Evolutionary conservation across 2,888 invertebrate species (phyloP).

Genomic region (Ochlodes sylvanus): DNA sequence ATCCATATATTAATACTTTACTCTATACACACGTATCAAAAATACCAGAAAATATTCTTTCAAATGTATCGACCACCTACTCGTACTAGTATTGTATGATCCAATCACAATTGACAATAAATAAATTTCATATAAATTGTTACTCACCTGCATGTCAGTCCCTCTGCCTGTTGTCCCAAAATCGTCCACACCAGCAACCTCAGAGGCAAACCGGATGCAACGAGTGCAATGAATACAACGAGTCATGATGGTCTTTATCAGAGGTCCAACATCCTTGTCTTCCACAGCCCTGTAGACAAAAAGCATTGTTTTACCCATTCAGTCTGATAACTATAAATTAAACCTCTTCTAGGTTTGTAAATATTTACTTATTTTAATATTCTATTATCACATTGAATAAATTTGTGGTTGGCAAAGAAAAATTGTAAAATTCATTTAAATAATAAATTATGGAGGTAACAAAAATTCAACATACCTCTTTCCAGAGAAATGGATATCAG

Average conservation of each 20-base stretch:
- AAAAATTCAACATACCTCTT: conserved; percentile 87
- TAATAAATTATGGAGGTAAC: not conserved
- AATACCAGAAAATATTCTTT: too few relatives aligned
- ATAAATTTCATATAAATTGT: not conserved
- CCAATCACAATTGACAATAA: too few relatives aligned
- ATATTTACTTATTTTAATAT: too few relatives aligned
- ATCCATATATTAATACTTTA: too few relatives aligned
- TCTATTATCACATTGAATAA: too few relatives aligned
- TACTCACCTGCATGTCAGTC: conserved; percentile 94
- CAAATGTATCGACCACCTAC: too few relatives aligned
- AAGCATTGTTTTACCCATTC: not conserved
- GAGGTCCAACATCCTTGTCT: conserved; percentile 99
- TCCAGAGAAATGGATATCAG: conserved; percentile 95
- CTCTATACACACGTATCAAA: too few relatives aligned
- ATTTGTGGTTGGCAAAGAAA: too few relatives aligned
- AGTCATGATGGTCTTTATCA: conserved; percentile 99
- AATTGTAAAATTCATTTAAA: too few relatives aligned
- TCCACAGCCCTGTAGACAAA: conserved; percentile 93
- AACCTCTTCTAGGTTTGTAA: too few relatives aligned
- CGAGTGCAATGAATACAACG: conserved; percentile 99
- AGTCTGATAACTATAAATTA: not conserved
- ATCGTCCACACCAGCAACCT: conserved; percentile 99
- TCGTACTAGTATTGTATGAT: too few relatives aligned
- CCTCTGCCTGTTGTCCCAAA: conserved; percentile 97
- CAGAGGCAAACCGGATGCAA: conserved; percentile 98